Evolutionary conservation across 1,140 invertebrate species (phyloP), one percentile per base, ranked within the genome.

Genomic region (Agrilus planipennis): DNA sequence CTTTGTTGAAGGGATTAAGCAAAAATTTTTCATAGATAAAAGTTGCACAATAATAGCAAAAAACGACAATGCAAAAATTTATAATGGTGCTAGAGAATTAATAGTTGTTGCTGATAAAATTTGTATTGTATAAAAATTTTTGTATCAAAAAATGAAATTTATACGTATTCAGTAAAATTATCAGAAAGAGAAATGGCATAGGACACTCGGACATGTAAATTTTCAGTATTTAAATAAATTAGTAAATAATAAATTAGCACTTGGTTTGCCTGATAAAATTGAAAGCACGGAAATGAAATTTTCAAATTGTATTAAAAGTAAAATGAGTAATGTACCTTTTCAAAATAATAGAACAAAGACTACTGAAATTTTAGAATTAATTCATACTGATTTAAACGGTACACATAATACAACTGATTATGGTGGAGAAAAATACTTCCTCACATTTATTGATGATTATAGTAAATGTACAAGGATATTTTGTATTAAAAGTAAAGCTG

Each of bases 301-400:
- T 19, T 12, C 34, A n/a, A 27, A 32, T 32, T 32, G 30, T 9
- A 11, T 32, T 7, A 6, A 11, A 11, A 57, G 61, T 45, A 59
- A 55, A 54, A 55, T 57, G 1, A 59, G 57, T 50, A 60, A 58
- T 0, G 58, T 60, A 29, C 57, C 62, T 39, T 52, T 63, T 19
- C 49, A 61, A 22, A 60, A 62, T 30, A 50, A 44, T 47, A 55
- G 61, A 41, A 39, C 22, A 36, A 61, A 51, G 46, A 59, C 59
- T 53, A 2, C 39, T 37, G 47, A 54, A n/a, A n/a, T n/a, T n/a
- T n/a, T n/a, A n/a, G n/a, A n/a, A n/a, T n/a, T 3, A 34, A n/a
- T 18, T 18, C 10, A 34, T 11, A 14, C 17, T 14, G 31, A 34
- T 27, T 27, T n/a, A 27, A 27, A 27, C n/a, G n/a, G 7, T n/a